These are phyloP conservation scores for Eupithecia exiguata DNA, from an alignment of 2,888 invertebrate species.

Conservation along the genomic window DNA sequence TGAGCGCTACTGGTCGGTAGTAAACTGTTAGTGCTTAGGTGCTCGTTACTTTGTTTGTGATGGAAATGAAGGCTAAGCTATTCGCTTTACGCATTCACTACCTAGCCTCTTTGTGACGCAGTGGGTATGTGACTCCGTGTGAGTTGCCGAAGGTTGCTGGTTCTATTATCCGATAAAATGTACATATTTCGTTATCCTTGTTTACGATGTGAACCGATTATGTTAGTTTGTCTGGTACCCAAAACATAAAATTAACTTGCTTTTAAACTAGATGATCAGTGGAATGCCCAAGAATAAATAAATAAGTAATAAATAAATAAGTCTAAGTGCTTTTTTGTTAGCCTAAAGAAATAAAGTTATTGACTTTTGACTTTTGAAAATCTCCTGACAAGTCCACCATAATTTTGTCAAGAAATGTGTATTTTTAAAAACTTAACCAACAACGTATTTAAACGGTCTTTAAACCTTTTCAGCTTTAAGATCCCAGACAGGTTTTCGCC, in stretches of 20 bases:
- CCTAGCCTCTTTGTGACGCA: not conserved
- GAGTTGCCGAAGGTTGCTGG: not conserved
- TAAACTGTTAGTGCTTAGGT: not conserved
- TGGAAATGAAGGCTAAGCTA: not conserved
- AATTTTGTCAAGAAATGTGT: not conserved
- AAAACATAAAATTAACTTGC: not conserved
- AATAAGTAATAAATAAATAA: no score
- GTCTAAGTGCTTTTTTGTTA: no score
- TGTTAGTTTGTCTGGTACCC: no score
- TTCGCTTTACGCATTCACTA: not conserved
- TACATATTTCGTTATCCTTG: no score
- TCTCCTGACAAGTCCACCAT: not conserved
- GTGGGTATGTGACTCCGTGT: not conserved
- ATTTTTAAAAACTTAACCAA: not conserved
- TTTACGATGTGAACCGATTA: no score
- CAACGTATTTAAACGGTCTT: not conserved
- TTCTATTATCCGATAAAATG: not conserved
- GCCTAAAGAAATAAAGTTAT: no score
- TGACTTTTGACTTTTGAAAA: no score
- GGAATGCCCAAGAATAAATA: not conserved
- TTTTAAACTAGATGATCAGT: not conserved
- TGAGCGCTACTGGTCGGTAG: not conserved
- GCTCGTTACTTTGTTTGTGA: conserved; percentile 5
- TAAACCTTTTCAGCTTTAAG: not conserved
- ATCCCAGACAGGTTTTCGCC: not conserved